Conservation (phyloP, 2,888 invertebrate genomes). For the Chalcosyrphus nemorum region DNA sequence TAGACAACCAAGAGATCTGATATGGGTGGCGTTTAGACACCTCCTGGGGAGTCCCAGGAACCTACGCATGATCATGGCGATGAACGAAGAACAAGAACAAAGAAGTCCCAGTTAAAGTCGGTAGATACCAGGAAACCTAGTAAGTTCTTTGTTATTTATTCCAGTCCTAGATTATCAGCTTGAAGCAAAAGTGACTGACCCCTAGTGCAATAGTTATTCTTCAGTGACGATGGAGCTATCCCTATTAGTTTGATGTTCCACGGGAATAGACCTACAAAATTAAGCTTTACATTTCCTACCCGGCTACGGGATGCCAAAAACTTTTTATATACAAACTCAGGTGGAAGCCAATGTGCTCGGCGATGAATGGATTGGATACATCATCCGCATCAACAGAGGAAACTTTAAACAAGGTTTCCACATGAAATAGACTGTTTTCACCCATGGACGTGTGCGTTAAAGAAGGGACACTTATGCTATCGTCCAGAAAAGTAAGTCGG, state of each 20-base stretch:
- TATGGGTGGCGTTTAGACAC: too few relatives aligned
- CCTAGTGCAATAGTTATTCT: too few relatives aligned
- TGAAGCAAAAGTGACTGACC: too few relatives aligned
- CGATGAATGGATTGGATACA: constrained; percentile 99
- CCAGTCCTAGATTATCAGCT: too few relatives aligned
- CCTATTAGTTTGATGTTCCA: constrained; percentile 80
- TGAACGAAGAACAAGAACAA: too few relatives aligned
- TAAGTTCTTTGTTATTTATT: too few relatives aligned
- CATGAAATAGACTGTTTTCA: constrained; percentile 99
- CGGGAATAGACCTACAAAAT: constrained; percentile 79
- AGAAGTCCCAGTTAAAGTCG: too few relatives aligned
- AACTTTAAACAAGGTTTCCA: constrained; percentile 99
- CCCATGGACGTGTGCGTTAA: constrained; percentile 96
- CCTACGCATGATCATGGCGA: too few relatives aligned
- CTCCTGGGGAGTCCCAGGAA: too few relatives aligned
- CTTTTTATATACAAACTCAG: constrained; percentile 98
- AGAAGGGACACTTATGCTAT: constrained; percentile 98
- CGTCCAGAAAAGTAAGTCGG: constrained; percentile 98
- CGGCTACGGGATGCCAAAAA: constrained; percentile 99
- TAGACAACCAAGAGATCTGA: too few relatives aligned
- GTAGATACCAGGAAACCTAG: too few relatives aligned
- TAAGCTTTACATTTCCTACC: constrained; percentile 97
- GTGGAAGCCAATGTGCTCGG: constrained; percentile 97
- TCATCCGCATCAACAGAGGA: constrained; percentile 97
- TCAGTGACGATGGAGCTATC: too few relatives aligned